These are phyloP conservation scores for Cataglyphis hispanica DNA, from an alignment of 1,140 invertebrate genomes.

Conservation along the genomic window DNA sequence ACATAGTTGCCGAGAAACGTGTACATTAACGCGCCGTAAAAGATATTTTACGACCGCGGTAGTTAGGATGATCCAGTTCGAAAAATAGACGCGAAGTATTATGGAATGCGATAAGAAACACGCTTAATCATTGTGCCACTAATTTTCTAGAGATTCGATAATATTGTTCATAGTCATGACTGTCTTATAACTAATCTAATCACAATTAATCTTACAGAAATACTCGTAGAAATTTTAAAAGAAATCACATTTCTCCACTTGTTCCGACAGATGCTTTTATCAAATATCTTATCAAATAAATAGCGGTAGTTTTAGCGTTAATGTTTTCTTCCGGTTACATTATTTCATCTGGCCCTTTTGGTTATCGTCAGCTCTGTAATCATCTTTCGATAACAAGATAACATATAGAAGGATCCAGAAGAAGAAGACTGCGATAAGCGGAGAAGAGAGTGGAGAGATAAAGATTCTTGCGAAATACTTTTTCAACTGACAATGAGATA, in stretches of 20 bases:
- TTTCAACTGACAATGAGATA: background rate
- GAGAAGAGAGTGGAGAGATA: background rate
- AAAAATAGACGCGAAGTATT: background rate
- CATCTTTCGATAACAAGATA: background rate
- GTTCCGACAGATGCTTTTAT: background rate
- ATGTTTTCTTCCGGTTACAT: slow-evolving; percentile 23
- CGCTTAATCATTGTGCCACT: background rate
- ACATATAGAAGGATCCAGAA: background rate
- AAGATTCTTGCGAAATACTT: slow-evolving; percentile 5
- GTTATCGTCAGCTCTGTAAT: slow-evolving; percentile 24
- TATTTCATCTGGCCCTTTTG: slow-evolving; percentile 16
- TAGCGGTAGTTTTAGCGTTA: background rate
- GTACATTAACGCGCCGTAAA: slow-evolving; percentile 15
- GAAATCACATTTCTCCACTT: background rate
- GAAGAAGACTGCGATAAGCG: background rate
- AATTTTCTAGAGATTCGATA: background rate
- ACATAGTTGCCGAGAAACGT: background rate
- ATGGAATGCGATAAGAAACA: background rate
- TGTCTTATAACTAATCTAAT: too few species aligned
- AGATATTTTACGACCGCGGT: slow-evolving; percentile 17
- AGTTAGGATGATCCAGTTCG: background rate
- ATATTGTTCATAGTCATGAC: background rate
- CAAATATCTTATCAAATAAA: background rate
- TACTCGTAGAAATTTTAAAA: slow-evolving; percentile 1
- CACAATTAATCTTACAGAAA: background rate